Evolutionary conservation across 1,140 invertebrate species (phyloP).

Genomic region (Hyles euphorbiae): DNA sequence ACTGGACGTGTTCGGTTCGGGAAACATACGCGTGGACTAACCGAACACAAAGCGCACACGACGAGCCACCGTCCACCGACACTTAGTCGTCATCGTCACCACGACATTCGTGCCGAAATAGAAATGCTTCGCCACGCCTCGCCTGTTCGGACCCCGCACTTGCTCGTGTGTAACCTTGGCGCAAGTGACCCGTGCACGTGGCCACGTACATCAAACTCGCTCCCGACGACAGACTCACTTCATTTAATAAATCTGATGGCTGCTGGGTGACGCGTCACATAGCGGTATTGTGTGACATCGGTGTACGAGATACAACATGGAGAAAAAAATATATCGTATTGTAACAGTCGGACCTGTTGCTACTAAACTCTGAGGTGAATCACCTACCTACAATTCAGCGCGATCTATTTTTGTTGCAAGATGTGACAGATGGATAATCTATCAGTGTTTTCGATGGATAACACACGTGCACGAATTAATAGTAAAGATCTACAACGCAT

Average conservation of each 20-base stretch:
- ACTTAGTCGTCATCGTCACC: constrained; percentile 26
- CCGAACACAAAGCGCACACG: constrained; percentile 21
- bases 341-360: not conserved
- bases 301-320: too few relatives aligned
- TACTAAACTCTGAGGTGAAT: too few relatives aligned
- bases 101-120: constrained; percentile 58
- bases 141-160: constrained; percentile 20
- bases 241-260: too few relatives aligned
- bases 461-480: too few relatives aligned
- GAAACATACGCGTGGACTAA: constrained; percentile 56
- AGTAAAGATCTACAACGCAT: too few relatives aligned
- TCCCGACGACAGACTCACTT: too few relatives aligned
- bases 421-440: too few relatives aligned
- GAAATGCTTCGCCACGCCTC: constrained; percentile 42
- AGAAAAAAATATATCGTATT: not conserved
- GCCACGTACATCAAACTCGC: not conserved
- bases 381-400: too few relatives aligned
- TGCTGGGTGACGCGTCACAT: too few relatives aligned
- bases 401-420: too few relatives aligned
- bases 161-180: constrained; percentile 24
- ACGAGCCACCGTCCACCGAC: constrained; percentile 30
- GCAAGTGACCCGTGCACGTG: constrained; percentile 16
- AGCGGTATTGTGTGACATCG: too few relatives aligned
- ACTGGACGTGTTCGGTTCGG: constrained; percentile 46
- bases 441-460: too few relatives aligned